These are phyloP conservation scores for Epinephelus cyanopodus DNA, from an alignment of 2,113 vertebrate species.

Conservation along the genomic window DNA sequence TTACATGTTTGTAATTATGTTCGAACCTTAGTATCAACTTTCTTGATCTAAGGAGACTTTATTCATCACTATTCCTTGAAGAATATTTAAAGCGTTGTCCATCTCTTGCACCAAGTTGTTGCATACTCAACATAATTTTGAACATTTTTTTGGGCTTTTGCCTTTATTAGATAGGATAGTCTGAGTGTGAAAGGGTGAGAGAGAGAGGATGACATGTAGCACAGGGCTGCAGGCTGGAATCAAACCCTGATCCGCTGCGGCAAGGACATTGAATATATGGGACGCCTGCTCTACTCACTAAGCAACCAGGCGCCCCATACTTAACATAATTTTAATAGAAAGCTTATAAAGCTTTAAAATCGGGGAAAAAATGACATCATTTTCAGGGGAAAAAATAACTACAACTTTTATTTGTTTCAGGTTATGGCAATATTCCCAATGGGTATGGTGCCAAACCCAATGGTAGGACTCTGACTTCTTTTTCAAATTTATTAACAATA, in stretches of 20 bases:
- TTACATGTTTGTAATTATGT: not conserved
- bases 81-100: not conserved
- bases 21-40: not conserved
- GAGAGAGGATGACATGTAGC: too few species aligned
- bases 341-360: not conserved
- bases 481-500: not conserved
- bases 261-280: too few species aligned
- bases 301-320: too few species aligned
- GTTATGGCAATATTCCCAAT: slow-evolving; percentile 56
- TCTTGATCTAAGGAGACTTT: not conserved
- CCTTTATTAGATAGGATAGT: too few species aligned
- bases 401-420: slow-evolving; percentile 28
- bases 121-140: not conserved
- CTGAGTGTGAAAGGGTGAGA: too few species aligned
- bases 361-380: not conserved
- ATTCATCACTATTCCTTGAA: not conserved
- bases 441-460: slow-evolving; percentile 60
- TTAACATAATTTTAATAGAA: not conserved
- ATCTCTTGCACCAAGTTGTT: not conserved
- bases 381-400: not conserved
- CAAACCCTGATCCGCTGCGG: too few species aligned
- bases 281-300: too few species aligned
- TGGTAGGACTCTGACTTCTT: slow-evolving; percentile 31
- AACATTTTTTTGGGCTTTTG: too few species aligned
- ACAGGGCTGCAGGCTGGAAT: too few species aligned